phyloP scores from a whole-genome alignment of 2,113 vertebrate species.

The Tragelaphus strepsiceros region DNA sequence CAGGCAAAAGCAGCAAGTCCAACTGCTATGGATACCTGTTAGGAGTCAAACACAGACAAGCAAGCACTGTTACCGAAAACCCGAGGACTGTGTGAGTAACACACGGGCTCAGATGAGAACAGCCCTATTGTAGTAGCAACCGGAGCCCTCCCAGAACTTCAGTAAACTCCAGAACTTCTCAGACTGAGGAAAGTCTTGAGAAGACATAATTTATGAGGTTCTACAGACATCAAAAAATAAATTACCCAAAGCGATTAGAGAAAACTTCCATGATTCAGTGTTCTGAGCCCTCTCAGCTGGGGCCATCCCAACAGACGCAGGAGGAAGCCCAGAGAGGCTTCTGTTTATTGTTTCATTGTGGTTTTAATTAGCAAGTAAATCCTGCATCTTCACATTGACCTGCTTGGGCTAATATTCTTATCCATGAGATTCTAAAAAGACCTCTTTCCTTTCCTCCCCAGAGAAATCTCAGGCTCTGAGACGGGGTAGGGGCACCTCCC shows the following conservation, averaged over 20 bases:
- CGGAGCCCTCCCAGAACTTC: not conserved
- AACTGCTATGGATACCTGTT: constrained; percentile 94
- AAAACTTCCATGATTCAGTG: not conserved
- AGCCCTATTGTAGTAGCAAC: accelerated
- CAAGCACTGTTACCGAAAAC: not conserved
- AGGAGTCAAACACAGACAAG: constrained; percentile 34
- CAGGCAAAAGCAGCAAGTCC: constrained; percentile 95
- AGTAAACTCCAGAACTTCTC: not conserved
- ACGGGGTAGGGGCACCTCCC: not conserved
- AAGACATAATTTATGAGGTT: not conserved
- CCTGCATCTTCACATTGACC: not conserved
- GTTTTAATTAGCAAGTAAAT: not conserved
- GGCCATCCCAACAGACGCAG: not conserved
- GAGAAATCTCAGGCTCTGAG: not conserved
- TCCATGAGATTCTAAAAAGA: not conserved
- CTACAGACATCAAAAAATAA: not conserved
- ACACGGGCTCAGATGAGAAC: accelerated
- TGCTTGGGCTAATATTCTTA: not conserved
- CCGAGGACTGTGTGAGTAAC: accelerated
- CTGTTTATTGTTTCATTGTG: too few species aligned
- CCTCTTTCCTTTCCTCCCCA: not conserved
- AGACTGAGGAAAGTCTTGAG: not conserved
- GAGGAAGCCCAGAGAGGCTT: not conserved
- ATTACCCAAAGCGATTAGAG: not conserved
- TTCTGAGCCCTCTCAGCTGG: not conserved